Conservation (phyloP, 2,797 vertebrate genomes). For the Nannoperca australis region DNA sequence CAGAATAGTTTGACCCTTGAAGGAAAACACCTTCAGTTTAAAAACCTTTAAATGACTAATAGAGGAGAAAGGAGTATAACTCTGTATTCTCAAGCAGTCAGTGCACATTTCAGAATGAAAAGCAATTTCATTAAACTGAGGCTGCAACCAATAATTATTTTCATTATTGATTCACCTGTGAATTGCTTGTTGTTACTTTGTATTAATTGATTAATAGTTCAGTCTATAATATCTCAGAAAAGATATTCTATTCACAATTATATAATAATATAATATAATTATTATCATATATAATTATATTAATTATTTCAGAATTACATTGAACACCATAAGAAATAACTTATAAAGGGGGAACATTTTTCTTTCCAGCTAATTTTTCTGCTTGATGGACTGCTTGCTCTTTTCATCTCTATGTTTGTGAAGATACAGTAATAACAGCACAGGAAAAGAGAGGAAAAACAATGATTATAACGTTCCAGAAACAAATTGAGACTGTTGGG, state of each 20-base stretch:
- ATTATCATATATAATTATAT: background rate
- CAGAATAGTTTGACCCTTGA: slow-evolving; percentile 18
- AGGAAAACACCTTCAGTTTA: slow-evolving; percentile 31
- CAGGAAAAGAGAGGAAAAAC: slow-evolving; percentile 33
- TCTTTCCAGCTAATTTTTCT: slow-evolving; percentile 4
- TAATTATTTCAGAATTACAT: background rate
- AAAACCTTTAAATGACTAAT: slow-evolving; percentile 22
- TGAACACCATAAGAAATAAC: background rate
- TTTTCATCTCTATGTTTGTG: slow-evolving; percentile 33
- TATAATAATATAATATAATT: background rate
- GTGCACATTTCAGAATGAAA: background rate
- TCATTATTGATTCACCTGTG: background rate
- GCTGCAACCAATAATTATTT: background rate
- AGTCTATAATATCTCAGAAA: background rate
- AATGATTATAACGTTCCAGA: slow-evolving; percentile 58
- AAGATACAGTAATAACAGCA: slow-evolving; percentile 10
- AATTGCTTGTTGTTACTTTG: background rate
- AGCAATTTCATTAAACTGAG: background rate
- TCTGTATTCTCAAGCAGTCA: background rate
- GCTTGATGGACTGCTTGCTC: slow-evolving; percentile 8
- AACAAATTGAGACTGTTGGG: slow-evolving; percentile 77
- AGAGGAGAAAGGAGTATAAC: slow-evolving; percentile 3
- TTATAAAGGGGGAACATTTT: background rate
- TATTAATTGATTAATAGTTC: no score
- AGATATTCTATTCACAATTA: background rate